These are phyloP conservation scores for Fundulus diaphanus DNA, from an alignment of 2,797 vertebrate species.

Conservation along the genomic window DNA sequence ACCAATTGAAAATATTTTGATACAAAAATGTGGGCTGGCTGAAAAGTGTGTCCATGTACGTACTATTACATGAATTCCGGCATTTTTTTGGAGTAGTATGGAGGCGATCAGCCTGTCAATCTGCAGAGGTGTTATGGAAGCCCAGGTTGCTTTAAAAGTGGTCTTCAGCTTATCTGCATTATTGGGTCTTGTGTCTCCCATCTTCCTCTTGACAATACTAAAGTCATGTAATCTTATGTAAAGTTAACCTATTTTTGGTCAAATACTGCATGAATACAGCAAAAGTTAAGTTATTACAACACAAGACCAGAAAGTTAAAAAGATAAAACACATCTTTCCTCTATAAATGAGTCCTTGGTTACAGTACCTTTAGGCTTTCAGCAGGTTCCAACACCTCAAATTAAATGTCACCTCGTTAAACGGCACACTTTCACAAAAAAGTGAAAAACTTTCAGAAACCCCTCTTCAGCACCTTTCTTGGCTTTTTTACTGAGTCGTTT, in stretches of 20 bases:
- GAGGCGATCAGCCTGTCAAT: not conserved
- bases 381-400: conserved; percentile 2
- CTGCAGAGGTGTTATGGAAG: not conserved
- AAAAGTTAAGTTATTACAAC: not conserved
- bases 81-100: not conserved
- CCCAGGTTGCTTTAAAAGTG: not conserved
- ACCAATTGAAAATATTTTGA: too few species aligned
- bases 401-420: conserved; percentile 16
- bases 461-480: not conserved
- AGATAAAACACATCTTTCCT: conserved; percentile 23
- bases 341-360: conserved; percentile 13
- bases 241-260: not conserved
- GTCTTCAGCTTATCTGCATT: not conserved
- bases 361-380: not conserved
- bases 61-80: too few species aligned
- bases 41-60: too few species aligned
- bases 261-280: not conserved
- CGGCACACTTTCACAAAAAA: conserved; percentile 2
- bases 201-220: not conserved
- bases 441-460: conserved; percentile 1
- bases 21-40: too few species aligned
- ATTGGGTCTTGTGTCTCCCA: not conserved
- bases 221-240: not conserved
- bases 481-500: not conserved
- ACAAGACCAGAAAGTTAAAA: conserved; percentile 16